A percentile compares a stretch with the other conserved stretches of the same genome.
Conservation (phyloP, 1,140 invertebrate genomes). For the Littorina saxatilis region DNA sequence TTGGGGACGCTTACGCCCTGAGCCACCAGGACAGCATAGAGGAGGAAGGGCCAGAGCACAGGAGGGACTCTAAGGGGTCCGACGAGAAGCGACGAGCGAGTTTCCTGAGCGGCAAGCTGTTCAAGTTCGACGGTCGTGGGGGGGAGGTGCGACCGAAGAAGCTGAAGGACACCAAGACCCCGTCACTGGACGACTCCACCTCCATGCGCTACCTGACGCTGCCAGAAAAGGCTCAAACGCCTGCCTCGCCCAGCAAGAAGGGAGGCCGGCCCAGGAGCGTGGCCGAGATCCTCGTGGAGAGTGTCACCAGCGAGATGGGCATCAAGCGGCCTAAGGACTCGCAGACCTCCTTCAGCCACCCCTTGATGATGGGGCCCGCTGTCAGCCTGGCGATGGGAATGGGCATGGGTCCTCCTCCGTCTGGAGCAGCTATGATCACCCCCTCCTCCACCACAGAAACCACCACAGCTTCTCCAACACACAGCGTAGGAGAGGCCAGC, state of each 20-base stretch:
- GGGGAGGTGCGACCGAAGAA: conserved; percentile 43
- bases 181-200: conserved; percentile 45
- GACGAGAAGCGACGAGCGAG: conserved; percentile 52
- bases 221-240: conserved; percentile 28
- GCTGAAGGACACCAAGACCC: conserved; percentile 40
- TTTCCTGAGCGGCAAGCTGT: conserved; percentile 50
- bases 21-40: conserved; percentile 39
- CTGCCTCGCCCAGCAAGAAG: conserved; percentile 29
- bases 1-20: conserved; percentile 58
- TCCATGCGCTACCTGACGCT: conserved; percentile 46
- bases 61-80: neutral
- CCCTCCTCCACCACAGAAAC: conserved; percentile 16
- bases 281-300: conserved; percentile 31
- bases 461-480: neutral
- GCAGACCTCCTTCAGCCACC: neutral
- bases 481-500: neutral
- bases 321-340: neutral
- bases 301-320: conserved; percentile 19
- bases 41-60: conserved; percentile 38
- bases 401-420: neutral
- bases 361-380: neutral
- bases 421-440: neutral
- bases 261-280: conserved; percentile 13
- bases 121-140: conserved; percentile 51
- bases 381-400: neutral